Conservation (phyloP, 2,113 vertebrate genomes). For the Cyphomyrus discorhynchus region DNA sequence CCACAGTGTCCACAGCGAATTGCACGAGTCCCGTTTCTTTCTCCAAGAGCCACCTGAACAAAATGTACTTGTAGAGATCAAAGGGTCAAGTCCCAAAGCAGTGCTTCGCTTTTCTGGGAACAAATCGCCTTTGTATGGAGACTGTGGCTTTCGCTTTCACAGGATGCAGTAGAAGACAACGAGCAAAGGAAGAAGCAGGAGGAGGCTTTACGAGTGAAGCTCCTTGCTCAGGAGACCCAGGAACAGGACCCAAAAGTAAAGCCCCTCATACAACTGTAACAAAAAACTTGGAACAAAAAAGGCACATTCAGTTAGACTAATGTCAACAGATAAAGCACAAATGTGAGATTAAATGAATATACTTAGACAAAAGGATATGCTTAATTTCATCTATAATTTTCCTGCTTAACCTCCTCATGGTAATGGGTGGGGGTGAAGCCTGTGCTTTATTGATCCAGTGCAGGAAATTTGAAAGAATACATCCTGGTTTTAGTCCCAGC, state of each 20-base stretch:
- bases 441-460: neutral
- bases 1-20: neutral
- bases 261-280: neutral
- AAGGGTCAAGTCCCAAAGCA: neutral
- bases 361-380: neutral
- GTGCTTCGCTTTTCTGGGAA: neutral
- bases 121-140: neutral
- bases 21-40: neutral
- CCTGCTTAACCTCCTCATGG: neutral
- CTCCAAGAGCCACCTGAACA: neutral
- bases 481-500: neutral
- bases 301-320: neutral
- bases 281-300: neutral
- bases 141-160: conserved; percentile 22
- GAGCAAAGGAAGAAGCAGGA: conserved; percentile 88
- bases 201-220: conserved; percentile 84
- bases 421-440: neutral
- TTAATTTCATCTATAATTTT: neutral
- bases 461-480: neutral
- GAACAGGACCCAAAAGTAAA: conserved; percentile 86
- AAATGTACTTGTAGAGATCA: neutral
- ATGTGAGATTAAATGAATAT: neutral
- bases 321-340: neutral
- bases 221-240: conserved; percentile 90
- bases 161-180: conserved; percentile 87